Conservation (phyloP, 2,113 vertebrate genomes). For the Siniperca chuatsi region DNA sequence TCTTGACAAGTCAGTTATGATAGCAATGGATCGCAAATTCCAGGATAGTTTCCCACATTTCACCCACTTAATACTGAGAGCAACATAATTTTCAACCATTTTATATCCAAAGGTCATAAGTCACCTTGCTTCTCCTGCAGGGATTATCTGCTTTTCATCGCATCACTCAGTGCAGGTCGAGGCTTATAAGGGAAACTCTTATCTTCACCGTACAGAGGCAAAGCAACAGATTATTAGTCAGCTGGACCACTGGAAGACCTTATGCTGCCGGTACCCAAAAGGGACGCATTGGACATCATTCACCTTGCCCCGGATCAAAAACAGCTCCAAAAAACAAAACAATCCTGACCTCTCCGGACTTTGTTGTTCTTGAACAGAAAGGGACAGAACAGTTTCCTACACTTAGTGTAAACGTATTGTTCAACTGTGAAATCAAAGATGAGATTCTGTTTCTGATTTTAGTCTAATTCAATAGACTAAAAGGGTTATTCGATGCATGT, state of each 20-base stretch:
- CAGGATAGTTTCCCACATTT: conserved; percentile 2
- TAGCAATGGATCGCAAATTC: neutral
- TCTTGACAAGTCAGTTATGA: neutral
- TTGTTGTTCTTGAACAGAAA: conserved; percentile 3
- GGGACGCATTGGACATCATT: conserved; percentile 56
- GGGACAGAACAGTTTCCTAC: neutral
- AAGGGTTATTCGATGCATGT: neutral
- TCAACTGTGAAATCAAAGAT: neutral
- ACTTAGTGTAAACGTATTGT: neutral
- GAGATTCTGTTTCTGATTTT: neutral
- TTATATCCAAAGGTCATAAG: conserved; percentile 56
- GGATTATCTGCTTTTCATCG: conserved; percentile 61
- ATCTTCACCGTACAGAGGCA: conserved; percentile 61
- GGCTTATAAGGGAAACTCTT: conserved; percentile 58
- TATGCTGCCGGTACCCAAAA: conserved; percentile 27
- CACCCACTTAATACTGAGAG: conserved; percentile 12
- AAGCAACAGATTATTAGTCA: conserved; percentile 57
- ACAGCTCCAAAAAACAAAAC: neutral
- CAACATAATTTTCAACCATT: conserved; percentile 27
- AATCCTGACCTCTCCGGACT: conserved; percentile 15
- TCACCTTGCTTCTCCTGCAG: conserved; percentile 35
- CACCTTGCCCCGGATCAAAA: neutral
- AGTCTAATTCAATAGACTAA: neutral
- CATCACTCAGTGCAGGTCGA: conserved; percentile 48
- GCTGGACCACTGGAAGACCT: conserved; percentile 14